Evolutionary conservation across 2,113 vertebrate genomes (phyloP).

Genomic region (Thunnus maccoyii): DNA sequence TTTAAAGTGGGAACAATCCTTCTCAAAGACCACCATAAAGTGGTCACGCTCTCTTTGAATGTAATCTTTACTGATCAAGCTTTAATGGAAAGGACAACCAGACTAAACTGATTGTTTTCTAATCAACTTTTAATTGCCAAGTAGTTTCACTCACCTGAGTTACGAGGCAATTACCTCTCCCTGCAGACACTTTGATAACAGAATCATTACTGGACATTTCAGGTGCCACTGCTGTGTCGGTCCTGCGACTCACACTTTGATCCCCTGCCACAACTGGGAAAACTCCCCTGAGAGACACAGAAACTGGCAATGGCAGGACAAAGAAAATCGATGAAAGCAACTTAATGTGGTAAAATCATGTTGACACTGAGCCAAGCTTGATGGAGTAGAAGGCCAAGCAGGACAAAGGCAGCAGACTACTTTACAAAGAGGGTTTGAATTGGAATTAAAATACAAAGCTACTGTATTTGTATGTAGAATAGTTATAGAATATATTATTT

Average conservation of each 20-base stretch:
- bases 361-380: constrained; percentile 24
- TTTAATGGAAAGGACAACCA: constrained; percentile 53
- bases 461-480: neutral
- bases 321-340: constrained; percentile 48
- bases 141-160: constrained; percentile 57
- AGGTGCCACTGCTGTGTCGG: neutral
- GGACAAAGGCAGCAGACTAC: neutral
- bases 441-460: constrained; percentile 5
- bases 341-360: constrained; percentile 21
- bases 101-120: constrained; percentile 60
- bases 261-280: constrained; percentile 32
- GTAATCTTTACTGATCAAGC: constrained; percentile 30
- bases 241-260: constrained; percentile 20
- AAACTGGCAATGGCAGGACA: constrained; percentile 19
- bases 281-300: constrained; percentile 39
- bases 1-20: constrained; percentile 1
- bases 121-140: constrained; percentile 65
- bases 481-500: too few relatives aligned
- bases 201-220: constrained; percentile 59
- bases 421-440: neutral
- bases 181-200: constrained; percentile 43
- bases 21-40: constrained; percentile 12
- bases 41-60: constrained; percentile 17
- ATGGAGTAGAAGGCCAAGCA: constrained; percentile 12
- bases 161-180: constrained; percentile 54